Evolutionary conservation across 2,797 vertebrate genomes (phyloP), one percentile per base, ranked within the genome.

Genomic region (Pogoniulus pusillus): DNA sequence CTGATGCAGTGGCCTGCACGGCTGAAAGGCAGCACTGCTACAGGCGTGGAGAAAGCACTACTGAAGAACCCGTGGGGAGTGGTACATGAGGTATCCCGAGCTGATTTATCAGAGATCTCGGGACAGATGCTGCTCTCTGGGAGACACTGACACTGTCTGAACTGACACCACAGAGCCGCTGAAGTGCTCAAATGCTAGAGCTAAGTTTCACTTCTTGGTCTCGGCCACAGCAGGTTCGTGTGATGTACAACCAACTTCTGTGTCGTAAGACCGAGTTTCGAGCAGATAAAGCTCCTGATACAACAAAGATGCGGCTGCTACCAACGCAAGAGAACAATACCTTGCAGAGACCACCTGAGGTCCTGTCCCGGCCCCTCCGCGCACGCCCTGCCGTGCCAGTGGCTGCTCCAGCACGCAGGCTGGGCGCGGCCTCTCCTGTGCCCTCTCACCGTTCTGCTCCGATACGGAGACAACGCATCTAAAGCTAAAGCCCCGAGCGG

Each of bases 401-500:
- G 16, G 12, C 29, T 68, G 39, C 73, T 82, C 47, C 30, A 17
- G 19, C n/a, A n/a, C n/a, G 15, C 1, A 5, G 0, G 0, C 8
- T 9, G 43, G 1, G 32, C 2, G 7, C 1, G 27, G 34, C 34
- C 47, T 30, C 26, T 6, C 29, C 2, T 7, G 0, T 4, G 5
- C 47, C 23, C 47, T 49, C 30, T 39, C 22, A 24, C 6, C 2
- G 0, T 34, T 26, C 34, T 13, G 55, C 20, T 7, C 34, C 0
- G 23, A 19, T 4, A 3, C 2, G 6, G 7, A 16, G 11, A 4
- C 1, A 20, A 12, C 13, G 6, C 0, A 1, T 3, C 60, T 35
- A 4, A 12, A 32, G 26, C 9, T 7, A 19, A n/a, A 43, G 10
- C 18, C 43, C 4, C 3, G 6, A 9, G 45, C 2, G 18, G 8